Evolutionary conservation across 2,888 invertebrate species (phyloP).

Genomic region (Ethmia dodecea): DNA sequence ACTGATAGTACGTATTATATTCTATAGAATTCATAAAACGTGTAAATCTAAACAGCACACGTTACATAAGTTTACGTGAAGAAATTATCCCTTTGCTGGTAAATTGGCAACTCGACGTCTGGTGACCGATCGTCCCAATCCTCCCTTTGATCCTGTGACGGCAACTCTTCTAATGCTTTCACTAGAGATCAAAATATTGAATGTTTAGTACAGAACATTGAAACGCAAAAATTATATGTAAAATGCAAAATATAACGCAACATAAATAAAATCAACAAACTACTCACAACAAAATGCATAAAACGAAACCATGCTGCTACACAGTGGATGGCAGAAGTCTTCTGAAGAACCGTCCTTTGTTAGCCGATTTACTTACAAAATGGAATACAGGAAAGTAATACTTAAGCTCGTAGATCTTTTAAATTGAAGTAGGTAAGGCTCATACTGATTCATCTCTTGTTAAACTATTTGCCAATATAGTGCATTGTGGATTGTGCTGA

Average conservation of each 20-base stretch:
- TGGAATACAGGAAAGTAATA: slow-evolving; percentile 18
- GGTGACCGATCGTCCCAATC: slow-evolving; percentile 87
- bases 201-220: neutral
- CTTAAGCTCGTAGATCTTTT: too few relatives aligned
- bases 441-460: too few relatives aligned
- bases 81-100: slow-evolving; percentile 92
- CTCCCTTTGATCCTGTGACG: slow-evolving; percentile 73
- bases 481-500: too few relatives aligned
- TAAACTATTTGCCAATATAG: too few relatives aligned
- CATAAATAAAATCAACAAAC: slow-evolving; percentile 35
- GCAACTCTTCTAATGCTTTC: slow-evolving; percentile 87
- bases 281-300: slow-evolving; percentile 75
- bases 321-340: slow-evolving; percentile 46
- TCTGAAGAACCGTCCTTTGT: slow-evolving; percentile 48
- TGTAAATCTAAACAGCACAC: neutral
- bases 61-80: slow-evolving; percentile 66
- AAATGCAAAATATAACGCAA: slow-evolving; percentile 35
- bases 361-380: slow-evolving; percentile 39
- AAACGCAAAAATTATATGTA: neutral
- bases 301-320: slow-evolving; percentile 71
- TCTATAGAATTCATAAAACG: neutral
- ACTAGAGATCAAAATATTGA: slow-evolving; percentile 54
- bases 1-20: neutral
- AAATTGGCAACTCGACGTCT: slow-evolving; percentile 87
- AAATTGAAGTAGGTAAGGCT: too few relatives aligned